phyloP scores from a whole-genome alignment of 1,140 invertebrate genomes.

The Bombus impatiens region DNA sequence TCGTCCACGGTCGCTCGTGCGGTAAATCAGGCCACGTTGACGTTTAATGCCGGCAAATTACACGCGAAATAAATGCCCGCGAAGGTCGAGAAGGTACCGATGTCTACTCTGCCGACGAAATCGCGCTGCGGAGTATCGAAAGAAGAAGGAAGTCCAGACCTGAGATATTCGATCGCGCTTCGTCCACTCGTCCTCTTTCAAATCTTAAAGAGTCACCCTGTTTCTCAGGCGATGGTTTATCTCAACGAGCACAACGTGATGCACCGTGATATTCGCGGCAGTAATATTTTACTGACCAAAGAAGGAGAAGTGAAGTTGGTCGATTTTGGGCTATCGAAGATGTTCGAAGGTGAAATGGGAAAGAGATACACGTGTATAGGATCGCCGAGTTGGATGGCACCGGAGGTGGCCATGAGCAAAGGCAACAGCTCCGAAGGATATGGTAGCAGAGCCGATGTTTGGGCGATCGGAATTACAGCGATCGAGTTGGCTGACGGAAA shows the following conservation, averaged over 20 bases:
- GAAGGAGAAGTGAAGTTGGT: slow-evolving; percentile 92
- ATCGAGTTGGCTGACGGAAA: slow-evolving; percentile 95
- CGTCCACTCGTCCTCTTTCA: not conserved
- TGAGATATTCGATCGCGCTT: slow-evolving; percentile 20
- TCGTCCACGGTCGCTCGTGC: slow-evolving; percentile 76
- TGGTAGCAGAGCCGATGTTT: slow-evolving; percentile 92
- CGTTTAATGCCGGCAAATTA: slow-evolving; percentile 81
- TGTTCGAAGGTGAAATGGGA: slow-evolving; percentile 89
- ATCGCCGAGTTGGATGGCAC: slow-evolving; percentile 96
- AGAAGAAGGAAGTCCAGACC: slow-evolving; percentile 34
- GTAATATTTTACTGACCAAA: slow-evolving; percentile 93
- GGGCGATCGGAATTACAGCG: slow-evolving; percentile 95
- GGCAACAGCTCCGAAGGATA: slow-evolving; percentile 81
- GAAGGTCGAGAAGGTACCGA: slow-evolving; percentile 56
- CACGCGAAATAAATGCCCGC: slow-evolving; percentile 80
- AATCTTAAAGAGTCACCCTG: not conserved
- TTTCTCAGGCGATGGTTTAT: slow-evolving; percentile 87
- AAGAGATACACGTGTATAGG: slow-evolving; percentile 89
- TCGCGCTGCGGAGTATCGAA: slow-evolving; percentile 28
- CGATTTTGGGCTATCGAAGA: slow-evolving; percentile 92
- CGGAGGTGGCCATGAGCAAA: slow-evolving; percentile 88
- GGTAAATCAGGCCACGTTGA: slow-evolving; percentile 80
- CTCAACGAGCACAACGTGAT: slow-evolving; percentile 93
- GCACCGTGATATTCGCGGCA: slow-evolving; percentile 93
- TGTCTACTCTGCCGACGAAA: slow-evolving; percentile 42